A percentile compares a stretch with the other conserved stretches of the same genome.
Evolutionary conservation across 2,113 vertebrate genomes (phyloP).

Genomic region (Aphelocoma coerulescens): DNA sequence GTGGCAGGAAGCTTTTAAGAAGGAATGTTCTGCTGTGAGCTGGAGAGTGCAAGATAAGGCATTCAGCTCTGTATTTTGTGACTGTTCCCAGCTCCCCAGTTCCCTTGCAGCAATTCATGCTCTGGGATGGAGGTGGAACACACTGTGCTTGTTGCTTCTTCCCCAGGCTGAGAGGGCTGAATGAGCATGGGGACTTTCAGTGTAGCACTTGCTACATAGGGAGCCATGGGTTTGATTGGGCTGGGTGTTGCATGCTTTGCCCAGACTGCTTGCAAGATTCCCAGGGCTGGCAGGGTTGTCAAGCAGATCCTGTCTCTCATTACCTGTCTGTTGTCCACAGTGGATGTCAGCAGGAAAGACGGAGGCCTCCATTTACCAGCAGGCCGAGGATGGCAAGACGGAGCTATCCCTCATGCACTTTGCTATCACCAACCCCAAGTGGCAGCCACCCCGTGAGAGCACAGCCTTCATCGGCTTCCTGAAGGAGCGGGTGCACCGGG

Average conservation of each 20-base stretch:
- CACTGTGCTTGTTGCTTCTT: not conserved
- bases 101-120: not conserved
- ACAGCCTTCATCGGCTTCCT: slow-evolving; percentile 95
- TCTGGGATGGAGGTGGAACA: not conserved
- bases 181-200: not conserved
- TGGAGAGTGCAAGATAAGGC: not conserved
- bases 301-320: not conserved
- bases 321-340: slow-evolving; percentile 58
- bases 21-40: not conserved
- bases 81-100: not conserved
- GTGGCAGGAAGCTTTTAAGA: not conserved
- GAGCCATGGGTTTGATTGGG: not conserved
- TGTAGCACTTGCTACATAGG: not conserved
- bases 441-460: slow-evolving; percentile 94
- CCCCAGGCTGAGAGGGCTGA: not conserved
- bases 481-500: slow-evolving; percentile 91
- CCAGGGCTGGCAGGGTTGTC: not conserved
- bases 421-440: slow-evolving; percentile 96
- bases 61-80: not conserved
- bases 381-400: slow-evolving; percentile 95
- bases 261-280: not conserved
- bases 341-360: slow-evolving; percentile 97
- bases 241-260: not conserved
- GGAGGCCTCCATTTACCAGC: slow-evolving; percentile 96
- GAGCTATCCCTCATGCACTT: slow-evolving; percentile 99